Evolutionary conservation across 1,140 invertebrate species (phyloP), one percentile per base, ranked within the genome.

Genomic region (Mycetomoellerius zeteki): DNA sequence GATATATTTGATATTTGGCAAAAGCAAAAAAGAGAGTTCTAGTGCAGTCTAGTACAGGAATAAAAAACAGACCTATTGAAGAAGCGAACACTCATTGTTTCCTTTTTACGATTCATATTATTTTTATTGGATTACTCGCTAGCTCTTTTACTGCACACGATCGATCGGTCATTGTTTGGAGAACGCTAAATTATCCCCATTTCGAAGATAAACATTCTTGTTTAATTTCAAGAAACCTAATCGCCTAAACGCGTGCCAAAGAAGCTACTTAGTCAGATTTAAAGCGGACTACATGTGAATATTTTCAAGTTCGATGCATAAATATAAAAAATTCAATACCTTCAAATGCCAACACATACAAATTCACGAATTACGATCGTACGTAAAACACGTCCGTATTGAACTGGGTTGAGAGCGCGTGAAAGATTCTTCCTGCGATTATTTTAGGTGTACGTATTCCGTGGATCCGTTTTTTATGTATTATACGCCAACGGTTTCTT

Each of bases 311-410:
- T 43, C n/a, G 30, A 54, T 50, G 37, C 37, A 14, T 27, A 14
- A n/a, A 33, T 47, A 69, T 69, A 43, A 69, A 69, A 69, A 80
- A 80, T 80, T 30, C 77, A n/a, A 37, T 47, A 12, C 52, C 54
- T 69, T 81, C 77, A 69, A 81, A 81, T 81, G 27, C n/a, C 27
- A n/a, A 43, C 43, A 10, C 21, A 52, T 80, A 67, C n/a, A 21
- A 21, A 81, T 71, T 67, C 33, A 37, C 8, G 16, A 69, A 81
- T 81, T 81, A 80, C 43, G 14, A 30, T 78, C 27, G 43, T 37
- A 27, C 27, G 67, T 82, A 37, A 16, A 62, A 47, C 24, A 24
- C 10, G 10, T 2, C 19, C 37, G 37, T 24, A 14, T 64, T 14
- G 47, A 24, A n/a, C 16, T n/a, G 30, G n/a, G 10, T 19, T 14